A percentile compares a stretch with the other conserved stretches of the same genome.
These are phyloP conservation scores for Tinamus guttatus DNA, from an alignment of 2,113 vertebrate species.

Conservation along the genomic window DNA sequence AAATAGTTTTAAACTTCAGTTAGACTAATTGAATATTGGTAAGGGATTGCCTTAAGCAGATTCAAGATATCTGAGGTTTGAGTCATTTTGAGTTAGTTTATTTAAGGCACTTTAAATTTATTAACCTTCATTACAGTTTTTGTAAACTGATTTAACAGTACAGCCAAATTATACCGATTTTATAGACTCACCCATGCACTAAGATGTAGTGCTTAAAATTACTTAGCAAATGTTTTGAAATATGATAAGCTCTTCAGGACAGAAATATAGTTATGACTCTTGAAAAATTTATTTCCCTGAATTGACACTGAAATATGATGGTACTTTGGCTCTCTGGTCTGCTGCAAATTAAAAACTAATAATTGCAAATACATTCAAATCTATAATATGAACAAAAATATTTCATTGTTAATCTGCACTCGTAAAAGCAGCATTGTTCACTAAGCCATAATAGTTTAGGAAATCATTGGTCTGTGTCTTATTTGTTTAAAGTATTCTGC, in stretches of 20 bases:
- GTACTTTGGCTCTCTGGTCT: not conserved
- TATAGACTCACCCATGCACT: not conserved
- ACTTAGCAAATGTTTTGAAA: not conserved
- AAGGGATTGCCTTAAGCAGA: not conserved
- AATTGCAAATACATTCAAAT: not conserved
- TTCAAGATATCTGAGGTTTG: not conserved
- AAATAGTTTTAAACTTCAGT: not conserved
- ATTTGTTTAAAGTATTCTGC: slow-evolving; percentile 22
- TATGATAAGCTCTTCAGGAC: not conserved
- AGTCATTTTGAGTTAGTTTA: not conserved
- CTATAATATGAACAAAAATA: not conserved
- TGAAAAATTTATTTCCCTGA: not conserved
- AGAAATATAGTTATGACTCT: not conserved
- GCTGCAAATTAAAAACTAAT: not conserved
- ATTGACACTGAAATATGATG: not conserved
- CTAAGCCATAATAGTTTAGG: not conserved
- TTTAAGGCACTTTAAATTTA: not conserved
- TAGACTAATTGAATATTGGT: not conserved
- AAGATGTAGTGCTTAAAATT: not conserved
- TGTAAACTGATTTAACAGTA: not conserved
- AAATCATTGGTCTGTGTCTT: slow-evolving; percentile 7
- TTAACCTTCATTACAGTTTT: not conserved
- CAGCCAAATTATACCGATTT: not conserved
- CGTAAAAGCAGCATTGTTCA: not conserved
- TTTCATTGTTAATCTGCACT: not conserved